Base-by-base conservation (phyloP, 2,888 invertebrate genomes). In the Pediacus dermestoides region DNA sequence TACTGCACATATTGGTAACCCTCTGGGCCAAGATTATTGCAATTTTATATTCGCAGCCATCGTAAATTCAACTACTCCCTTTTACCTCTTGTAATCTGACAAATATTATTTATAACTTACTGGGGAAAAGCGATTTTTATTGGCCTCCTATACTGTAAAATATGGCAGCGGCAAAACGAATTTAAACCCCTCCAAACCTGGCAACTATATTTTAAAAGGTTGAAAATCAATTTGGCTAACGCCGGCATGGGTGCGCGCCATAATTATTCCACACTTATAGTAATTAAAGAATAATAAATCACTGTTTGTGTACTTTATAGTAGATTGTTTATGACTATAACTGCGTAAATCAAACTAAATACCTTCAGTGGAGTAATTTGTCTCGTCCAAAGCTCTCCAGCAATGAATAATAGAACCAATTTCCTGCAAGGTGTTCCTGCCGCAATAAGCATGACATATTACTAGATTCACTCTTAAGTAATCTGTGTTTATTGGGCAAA, bases 331-430 rank as follows among this genome's bases (percentile, higher is more conserved):
- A 38, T 33, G 25, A 26, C 9, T 33, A 27, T 26, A 33, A 28
- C 25, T 37, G 16, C 49, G 46, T 55, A 55, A 55, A 53, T 53
- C 52, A 53, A 50, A 52, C 51, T 52, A 52, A 53, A 55, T 51
- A 50, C 48, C 47, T 50, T 42, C 46, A 44, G 45, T 44, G 34
- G 36, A 47, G 43, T 46, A 50, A 57, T 57, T 56, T 57, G 56
- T 55, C 53, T 50, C 36, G 39, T 42, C 42, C 44, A 46, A 52
- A 50, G 45, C 52, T 39, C 42, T 50, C 47, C 34, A 33, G 39
- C 42, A 43, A 50, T 53, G 53, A 58, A 55, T 57, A 56, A 58
- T 56, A 53, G 53, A 46, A 48, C 50, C 53, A 57, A 58, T 59
- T 57, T 57, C 57, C 55, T 48, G 53, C 48, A 53, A 54, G 52